Percentiles rank a stretch among this genome's conserved stretches.
Evolutionary conservation across 2,888 invertebrate genomes (phyloP).

Genomic region (Lysandra bellargus): DNA sequence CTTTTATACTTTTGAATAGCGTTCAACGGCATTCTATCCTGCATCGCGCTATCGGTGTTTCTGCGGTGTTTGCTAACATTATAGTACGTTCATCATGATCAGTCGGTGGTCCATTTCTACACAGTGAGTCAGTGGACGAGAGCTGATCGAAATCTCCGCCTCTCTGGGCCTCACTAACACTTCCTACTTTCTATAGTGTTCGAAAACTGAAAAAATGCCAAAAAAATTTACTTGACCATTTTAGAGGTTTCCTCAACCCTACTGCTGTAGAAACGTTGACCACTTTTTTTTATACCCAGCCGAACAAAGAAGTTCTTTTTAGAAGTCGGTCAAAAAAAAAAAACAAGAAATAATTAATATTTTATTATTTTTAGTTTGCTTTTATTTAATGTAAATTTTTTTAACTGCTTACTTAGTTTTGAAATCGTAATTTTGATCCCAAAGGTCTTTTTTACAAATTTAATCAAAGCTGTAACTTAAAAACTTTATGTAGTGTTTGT

Average conservation of each 20-base stretch:
- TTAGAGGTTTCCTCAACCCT: slow-evolving; percentile 71
- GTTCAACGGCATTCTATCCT: slow-evolving; percentile 40
- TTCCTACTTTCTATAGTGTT: slow-evolving; percentile 62
- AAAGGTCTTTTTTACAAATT: too few species aligned
- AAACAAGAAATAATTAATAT: too few species aligned
- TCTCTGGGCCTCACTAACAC: slow-evolving; percentile 58
- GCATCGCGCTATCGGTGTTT: slow-evolving; percentile 56
- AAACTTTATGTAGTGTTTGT: too few species aligned
- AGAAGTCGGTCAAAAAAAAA: too few species aligned
- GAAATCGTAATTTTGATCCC: too few species aligned
- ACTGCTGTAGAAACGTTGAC: slow-evolving; percentile 68
- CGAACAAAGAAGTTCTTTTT: too few species aligned
- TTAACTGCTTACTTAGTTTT: too few species aligned
- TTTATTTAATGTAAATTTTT: too few species aligned
- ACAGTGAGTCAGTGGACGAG: slow-evolving; percentile 63
- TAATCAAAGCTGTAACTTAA: too few species aligned
- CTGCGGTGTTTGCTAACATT: slow-evolving; percentile 32
- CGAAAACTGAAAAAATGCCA: slow-evolving; percentile 54
- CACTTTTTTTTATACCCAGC: slow-evolving; percentile 50
- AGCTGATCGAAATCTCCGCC: slow-evolving; percentile 60
- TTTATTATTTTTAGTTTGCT: too few species aligned
- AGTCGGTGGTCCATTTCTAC: slow-evolving; percentile 66
- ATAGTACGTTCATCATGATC: neutral
- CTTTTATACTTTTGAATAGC: neutral
- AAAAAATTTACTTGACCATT: slow-evolving; percentile 70